Conservation (phyloP, 2,888 invertebrate species). For the Sphinx pinastri region DNA sequence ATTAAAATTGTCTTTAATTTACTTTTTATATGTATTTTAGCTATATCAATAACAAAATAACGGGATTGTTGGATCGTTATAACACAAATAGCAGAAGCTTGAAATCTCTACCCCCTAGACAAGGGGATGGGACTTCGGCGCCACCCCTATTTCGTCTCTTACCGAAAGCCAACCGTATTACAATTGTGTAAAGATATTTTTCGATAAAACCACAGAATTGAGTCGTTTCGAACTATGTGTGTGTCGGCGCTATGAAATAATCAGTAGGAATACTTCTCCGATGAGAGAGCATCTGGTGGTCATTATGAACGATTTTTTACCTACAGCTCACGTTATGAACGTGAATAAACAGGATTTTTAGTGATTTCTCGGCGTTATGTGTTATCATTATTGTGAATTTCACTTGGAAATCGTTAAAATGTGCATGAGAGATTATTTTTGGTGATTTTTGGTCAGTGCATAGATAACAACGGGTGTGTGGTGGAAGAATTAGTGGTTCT, state of each 20-base stretch:
- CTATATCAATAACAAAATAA: neutral
- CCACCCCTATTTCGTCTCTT: constrained; percentile 42
- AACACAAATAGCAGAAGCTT: neutral
- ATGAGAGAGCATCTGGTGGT: constrained; percentile 34
- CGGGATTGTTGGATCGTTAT: neutral
- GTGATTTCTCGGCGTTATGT: constrained; percentile 3
- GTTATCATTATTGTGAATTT: constrained; percentile 9
- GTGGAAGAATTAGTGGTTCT: constrained; percentile 24
- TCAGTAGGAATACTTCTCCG: constrained; percentile 64
- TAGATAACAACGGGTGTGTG: constrained; percentile 27
- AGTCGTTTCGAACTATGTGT: constrained; percentile 66
- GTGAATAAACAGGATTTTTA: constrained; percentile 30
- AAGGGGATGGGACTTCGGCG: constrained; percentile 53
- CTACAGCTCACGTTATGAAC: constrained; percentile 36
- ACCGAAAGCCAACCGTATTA: constrained; percentile 39
- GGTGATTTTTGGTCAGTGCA: constrained; percentile 25
- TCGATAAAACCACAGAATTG: constrained; percentile 43
- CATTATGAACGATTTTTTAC: constrained; percentile 29
- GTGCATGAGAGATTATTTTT: constrained; percentile 22
- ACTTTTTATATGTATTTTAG: no score
- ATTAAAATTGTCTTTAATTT: no score
- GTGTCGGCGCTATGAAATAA: constrained; percentile 68
- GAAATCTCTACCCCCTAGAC: constrained; percentile 1
- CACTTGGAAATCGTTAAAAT: constrained; percentile 3
- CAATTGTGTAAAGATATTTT: constrained; percentile 34